Base-by-base conservation (phyloP, 1,140 invertebrate genomes). In the Proctacanthus coquilletti region DNA sequence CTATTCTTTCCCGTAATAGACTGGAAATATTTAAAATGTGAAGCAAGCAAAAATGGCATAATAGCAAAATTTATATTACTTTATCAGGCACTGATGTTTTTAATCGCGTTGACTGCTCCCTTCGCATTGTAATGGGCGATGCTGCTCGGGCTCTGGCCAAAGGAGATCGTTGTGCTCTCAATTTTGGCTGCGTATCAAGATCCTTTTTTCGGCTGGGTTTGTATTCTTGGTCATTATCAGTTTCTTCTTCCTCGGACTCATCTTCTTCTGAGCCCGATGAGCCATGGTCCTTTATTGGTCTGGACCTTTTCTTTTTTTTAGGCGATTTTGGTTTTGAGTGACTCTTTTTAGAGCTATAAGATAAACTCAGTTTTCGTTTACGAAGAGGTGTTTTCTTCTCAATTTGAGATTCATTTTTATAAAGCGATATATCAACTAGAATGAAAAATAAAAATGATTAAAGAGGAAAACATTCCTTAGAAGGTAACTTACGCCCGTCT, bases 361-460 rank as follows among this genome's bases (percentile, higher is more conserved):
- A n/a, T n/a, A n/a, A n/a, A n/a, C n/a, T n/a, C n/a, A n/a, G n/a
- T n/a, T n/a, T n/a, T n/a, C n/a, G n/a, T 30, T 19, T 13, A 35
- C 20, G 23, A 5, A n/a, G 21, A 4, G 35, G 18, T 14, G 14
- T 39, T 41, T 45, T 45, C 35, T 42, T 45, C 41, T 80, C 80
- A 36, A 84, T 50, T 55, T 84, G 80, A 32, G 78, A 76, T 56
- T 84, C 80, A 51, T 83, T 77, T 52, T 74, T 79, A 53, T 77
- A 83, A 17, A 84, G 60, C 8, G 80, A 84, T 17, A 84, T 63
- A 58, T 84, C 81, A 63, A 84, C 80, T 83, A 58, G 27, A 70
- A 67, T 44, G 41, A 46, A 40, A 40, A 41, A 18, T 36, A 44
- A 19, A 42, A 39, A 19, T 21, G 11, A 36, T 11, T 15, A 14